phyloP scores from a whole-genome alignment of 2,888 invertebrate species.

The Rhagonycha lutea region DNA sequence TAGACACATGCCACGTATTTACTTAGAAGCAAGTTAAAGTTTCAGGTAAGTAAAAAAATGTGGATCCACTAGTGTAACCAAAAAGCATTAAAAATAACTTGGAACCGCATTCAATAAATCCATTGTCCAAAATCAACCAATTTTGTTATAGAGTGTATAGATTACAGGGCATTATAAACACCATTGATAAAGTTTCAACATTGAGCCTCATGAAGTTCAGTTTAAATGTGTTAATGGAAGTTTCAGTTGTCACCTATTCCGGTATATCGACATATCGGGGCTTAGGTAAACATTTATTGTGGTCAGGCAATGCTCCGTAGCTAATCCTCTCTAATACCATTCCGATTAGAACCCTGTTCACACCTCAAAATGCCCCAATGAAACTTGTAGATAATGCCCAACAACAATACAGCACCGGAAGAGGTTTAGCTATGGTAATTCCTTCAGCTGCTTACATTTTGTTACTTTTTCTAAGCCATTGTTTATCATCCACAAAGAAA shows the following conservation, averaged over 20 bases:
- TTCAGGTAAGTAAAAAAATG: background rate
- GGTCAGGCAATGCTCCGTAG: constrained; percentile 49
- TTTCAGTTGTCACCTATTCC: constrained; percentile 44
- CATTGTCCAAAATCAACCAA: constrained; percentile 39
- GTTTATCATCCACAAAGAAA: background rate
- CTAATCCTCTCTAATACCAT: constrained; percentile 52
- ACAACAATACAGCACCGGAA: constrained; percentile 47
- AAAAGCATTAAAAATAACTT: constrained; percentile 40
- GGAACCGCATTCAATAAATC: constrained; percentile 36
- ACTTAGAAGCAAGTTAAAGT: background rate
- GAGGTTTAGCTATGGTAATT: constrained; percentile 46
- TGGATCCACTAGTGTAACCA: constrained; percentile 35
- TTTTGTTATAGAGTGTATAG: constrained; percentile 34
- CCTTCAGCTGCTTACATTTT: constrained; percentile 23
- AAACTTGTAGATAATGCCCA: constrained; percentile 41
- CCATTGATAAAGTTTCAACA: constrained; percentile 13
- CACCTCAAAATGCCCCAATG: constrained; percentile 46
- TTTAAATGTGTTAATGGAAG: constrained; percentile 40
- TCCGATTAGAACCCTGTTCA: constrained; percentile 49
- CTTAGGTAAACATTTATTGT: constrained; percentile 55
- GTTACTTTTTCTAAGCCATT: constrained; percentile 5
- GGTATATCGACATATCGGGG: constrained; percentile 46
- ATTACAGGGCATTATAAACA: constrained; percentile 33
- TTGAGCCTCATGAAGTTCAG: constrained; percentile 7
- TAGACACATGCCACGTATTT: background rate